Evolutionary conservation across 2,888 invertebrate genomes (phyloP).

Genomic region (Prenolepis imparis): DNA sequence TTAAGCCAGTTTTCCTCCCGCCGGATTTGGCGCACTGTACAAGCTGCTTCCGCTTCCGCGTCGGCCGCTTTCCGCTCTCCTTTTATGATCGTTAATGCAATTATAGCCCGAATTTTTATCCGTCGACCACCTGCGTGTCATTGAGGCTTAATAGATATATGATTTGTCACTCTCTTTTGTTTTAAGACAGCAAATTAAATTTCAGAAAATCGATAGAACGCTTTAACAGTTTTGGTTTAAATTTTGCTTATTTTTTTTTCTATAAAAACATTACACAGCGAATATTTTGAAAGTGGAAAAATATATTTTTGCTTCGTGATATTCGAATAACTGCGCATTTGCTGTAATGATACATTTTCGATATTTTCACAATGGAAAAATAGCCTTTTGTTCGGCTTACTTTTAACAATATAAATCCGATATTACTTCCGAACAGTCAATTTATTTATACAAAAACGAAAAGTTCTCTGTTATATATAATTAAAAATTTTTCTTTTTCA

Average conservation of each 20-base stretch:
- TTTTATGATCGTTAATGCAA: slow-evolving; percentile 37
- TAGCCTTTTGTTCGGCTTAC: background rate
- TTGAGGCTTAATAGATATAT: background rate
- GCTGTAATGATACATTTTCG: background rate
- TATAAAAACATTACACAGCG: background rate
- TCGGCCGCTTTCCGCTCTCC: slow-evolving; percentile 55
- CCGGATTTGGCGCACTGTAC: slow-evolving; percentile 62
- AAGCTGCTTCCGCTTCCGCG: slow-evolving; percentile 61
- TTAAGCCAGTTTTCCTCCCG: slow-evolving; percentile 71
- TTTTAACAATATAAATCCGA: slow-evolving; percentile 12
- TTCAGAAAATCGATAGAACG: background rate
- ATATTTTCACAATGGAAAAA: background rate
- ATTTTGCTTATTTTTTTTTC: background rate
- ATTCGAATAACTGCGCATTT: background rate
- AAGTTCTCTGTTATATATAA: background rate
- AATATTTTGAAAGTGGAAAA: slow-evolving; percentile 1
- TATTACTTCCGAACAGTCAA: background rate
- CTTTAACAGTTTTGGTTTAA: background rate
- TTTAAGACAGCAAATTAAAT: background rate
- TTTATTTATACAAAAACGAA: slow-evolving; percentile 11
- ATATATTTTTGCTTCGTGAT: background rate
- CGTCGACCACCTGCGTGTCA: slow-evolving; percentile 17
- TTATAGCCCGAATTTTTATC: slow-evolving; percentile 57
- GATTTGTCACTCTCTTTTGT: background rate
- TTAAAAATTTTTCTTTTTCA: background rate